Conservation (phyloP, 2,113 vertebrate genomes). For the Neodontobutis hainanensis region DNA sequence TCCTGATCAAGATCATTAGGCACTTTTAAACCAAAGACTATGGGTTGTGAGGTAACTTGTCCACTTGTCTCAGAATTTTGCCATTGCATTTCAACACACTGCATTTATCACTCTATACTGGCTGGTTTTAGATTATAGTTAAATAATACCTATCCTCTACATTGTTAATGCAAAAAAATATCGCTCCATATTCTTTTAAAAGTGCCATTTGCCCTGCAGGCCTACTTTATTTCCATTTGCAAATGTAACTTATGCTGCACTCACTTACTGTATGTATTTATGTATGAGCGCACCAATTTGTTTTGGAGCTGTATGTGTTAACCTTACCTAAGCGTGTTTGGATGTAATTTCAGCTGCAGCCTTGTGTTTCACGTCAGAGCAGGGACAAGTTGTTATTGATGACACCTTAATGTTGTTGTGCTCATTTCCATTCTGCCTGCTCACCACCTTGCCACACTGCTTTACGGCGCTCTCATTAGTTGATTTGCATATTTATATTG, state of each 20-base stretch:
- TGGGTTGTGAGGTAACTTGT: too few relatives aligned
- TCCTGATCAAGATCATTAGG: too few relatives aligned
- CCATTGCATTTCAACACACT: too few relatives aligned
- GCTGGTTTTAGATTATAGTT: too few relatives aligned
- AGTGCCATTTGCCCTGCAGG: background rate
- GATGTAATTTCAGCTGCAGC: background rate
- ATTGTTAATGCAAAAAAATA: too few relatives aligned
- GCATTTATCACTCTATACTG: too few relatives aligned
- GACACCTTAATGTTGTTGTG: conserved; percentile 3
- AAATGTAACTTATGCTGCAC: background rate
- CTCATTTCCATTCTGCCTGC: conserved; percentile 36
- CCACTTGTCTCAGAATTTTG: too few relatives aligned
- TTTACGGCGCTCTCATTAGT: conserved; percentile 39
- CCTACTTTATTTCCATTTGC: background rate
- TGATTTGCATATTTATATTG: conserved; percentile 54
- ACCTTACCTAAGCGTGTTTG: conserved; percentile 2
- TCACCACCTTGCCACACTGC: conserved; percentile 28
- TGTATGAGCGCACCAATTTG: background rate
- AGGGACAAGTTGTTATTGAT: conserved; percentile 33
- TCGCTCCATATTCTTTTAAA: background rate
- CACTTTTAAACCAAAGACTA: too few relatives aligned
- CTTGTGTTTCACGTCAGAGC: conserved; percentile 7
- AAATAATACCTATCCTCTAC: background rate
- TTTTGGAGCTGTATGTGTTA: background rate
- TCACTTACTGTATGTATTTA: background rate